Conservation (phyloP, 2,797 vertebrate genomes). For the Rhabdophis nuchalis region DNA sequence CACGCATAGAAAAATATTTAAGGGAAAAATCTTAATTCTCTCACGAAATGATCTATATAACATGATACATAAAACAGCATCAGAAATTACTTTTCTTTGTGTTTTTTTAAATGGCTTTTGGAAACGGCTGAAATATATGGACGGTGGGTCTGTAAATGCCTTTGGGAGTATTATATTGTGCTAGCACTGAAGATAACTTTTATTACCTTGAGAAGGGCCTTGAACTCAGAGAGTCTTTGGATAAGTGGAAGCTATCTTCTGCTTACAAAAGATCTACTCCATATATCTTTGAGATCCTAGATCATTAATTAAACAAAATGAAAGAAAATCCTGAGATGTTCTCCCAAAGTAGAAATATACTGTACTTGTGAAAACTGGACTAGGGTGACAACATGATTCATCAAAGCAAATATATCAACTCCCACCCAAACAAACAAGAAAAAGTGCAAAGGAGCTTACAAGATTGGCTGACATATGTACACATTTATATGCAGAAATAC, state of each 20-base stretch:
- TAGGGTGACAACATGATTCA: not conserved
- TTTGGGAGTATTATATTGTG: not conserved
- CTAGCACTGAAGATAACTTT: not conserved
- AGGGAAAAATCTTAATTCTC: constrained; percentile 23
- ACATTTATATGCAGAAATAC: not conserved
- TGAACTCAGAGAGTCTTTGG: not conserved
- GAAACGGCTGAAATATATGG: constrained; percentile 33
- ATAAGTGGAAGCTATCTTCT: not conserved
- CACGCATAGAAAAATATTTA: constrained; percentile 43
- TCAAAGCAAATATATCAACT: not conserved
- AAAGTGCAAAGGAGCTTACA: not conserved
- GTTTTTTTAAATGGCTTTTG: constrained; percentile 1
- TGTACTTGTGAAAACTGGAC: not conserved
- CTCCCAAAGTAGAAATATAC: not conserved
- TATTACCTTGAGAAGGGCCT: not conserved
- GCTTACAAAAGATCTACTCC: not conserved
- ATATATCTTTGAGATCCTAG: not conserved
- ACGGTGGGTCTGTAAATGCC: not conserved
- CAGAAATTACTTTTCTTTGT: not conserved
- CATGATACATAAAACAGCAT: not conserved
- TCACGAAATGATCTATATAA: constrained; percentile 18
- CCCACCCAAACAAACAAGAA: too few species aligned
- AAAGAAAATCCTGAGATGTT: not conserved
- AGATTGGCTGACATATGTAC: not conserved
- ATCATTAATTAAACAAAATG: not conserved